Evolutionary conservation across 2,113 vertebrate genomes (phyloP).

Genomic region (Ictidomys tridecemlineatus): DNA sequence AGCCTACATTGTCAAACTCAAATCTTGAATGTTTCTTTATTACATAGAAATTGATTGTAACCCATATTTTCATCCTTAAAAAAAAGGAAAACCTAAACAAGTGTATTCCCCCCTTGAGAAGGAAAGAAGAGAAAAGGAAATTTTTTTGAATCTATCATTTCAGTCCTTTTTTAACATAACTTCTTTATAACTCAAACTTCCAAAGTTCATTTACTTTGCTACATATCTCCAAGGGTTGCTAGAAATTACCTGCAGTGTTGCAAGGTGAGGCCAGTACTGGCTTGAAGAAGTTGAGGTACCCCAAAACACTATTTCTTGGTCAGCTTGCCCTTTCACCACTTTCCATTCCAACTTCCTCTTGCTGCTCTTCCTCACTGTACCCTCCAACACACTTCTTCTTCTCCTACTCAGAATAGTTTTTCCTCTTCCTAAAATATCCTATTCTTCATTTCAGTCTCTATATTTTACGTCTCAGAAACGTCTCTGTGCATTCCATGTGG

Average conservation of each 20-base stretch:
- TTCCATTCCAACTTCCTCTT: background rate
- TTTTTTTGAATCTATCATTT: background rate
- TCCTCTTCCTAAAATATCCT: background rate
- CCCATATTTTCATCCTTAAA: background rate
- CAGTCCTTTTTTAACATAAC: background rate
- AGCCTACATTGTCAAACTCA: background rate
- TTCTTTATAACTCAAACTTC: background rate
- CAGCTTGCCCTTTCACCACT: background rate
- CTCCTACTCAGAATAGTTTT: background rate
- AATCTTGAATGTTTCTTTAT: background rate
- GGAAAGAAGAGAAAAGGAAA: background rate
- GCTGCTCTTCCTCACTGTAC: rapidly evolving
- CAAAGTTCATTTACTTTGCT: background rate
- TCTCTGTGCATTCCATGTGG: background rate
- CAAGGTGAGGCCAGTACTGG: background rate
- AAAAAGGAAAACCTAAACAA: background rate
- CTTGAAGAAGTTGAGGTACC: background rate
- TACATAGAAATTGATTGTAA: constrained; percentile 18
- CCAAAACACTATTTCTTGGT: background rate
- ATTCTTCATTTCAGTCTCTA: background rate
- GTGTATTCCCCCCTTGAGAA: background rate
- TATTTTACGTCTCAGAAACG: background rate
- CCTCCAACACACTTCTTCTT: background rate
- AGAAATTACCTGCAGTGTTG: background rate
- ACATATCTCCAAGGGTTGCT: background rate